Percentiles rank a stretch among this genome's conserved stretches.
Evolutionary conservation across 1,140 invertebrate genomes (phyloP).

Genomic region (Dufourea novaeangliae): DNA sequence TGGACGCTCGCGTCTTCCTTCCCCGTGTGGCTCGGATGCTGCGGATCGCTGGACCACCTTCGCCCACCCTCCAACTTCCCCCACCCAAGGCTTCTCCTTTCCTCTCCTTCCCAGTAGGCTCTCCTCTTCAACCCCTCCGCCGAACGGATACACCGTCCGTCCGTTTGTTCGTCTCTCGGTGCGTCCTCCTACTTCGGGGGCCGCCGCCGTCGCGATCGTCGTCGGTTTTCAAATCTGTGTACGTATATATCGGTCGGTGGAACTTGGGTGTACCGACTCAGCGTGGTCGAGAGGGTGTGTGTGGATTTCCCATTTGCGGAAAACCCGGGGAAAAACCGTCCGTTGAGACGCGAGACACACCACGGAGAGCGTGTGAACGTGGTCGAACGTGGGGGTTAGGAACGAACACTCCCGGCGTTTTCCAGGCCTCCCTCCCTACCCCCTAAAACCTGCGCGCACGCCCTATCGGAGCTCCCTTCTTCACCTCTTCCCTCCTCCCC

Average conservation of each 20-base stretch:
- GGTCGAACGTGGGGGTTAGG: conserved; percentile 29
- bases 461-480: conserved; percentile 1
- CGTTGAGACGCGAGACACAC: neutral
- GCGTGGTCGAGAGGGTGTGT: no score
- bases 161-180: conserved; percentile 7
- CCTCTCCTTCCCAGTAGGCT: neutral
- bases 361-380: conserved; percentile 9
- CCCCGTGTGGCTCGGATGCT: conserved; percentile 55
- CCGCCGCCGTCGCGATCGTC: neutral
- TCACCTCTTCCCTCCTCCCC: neutral
- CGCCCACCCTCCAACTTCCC: conserved; percentile 3
- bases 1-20: conserved; percentile 60
- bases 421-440: conserved; percentile 45
- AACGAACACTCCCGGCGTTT: conserved; percentile 59
- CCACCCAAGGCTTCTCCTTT: neutral
- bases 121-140: neutral
- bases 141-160: neutral
- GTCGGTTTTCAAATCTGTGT: neutral
- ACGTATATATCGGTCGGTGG: no score
- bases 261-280: no score
- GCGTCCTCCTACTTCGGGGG: neutral
- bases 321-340: neutral
- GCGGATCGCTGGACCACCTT: conserved; percentile 35
- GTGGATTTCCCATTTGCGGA: conserved; percentile 33
- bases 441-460: conserved; percentile 44